These are phyloP conservation scores for Vimba vimba DNA, from an alignment of 2,113 vertebrate genomes.

Conservation along the genomic window DNA sequence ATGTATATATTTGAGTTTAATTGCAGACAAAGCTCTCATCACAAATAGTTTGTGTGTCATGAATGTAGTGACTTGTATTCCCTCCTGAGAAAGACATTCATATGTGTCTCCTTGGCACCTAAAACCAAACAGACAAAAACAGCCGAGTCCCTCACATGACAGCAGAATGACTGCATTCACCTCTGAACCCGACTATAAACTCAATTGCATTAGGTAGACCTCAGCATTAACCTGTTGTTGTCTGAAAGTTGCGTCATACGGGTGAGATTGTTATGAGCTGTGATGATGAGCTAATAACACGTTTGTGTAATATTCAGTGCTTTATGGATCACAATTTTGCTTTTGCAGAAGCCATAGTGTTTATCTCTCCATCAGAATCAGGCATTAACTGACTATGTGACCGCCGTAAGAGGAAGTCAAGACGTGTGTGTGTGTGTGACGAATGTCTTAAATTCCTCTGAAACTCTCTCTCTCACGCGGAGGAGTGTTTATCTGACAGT, in stretches of 20 bases:
- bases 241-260: background rate
- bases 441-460: background rate
- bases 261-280: background rate
- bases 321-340: background rate
- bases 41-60: background rate
- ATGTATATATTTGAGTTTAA: background rate
- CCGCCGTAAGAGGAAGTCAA: background rate
- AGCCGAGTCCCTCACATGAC: slow-evolving; percentile 10
- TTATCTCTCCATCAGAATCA: background rate
- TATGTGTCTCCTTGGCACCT: background rate
- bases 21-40: background rate
- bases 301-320: background rate
- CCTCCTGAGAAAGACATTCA: background rate
- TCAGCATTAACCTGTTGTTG: background rate
- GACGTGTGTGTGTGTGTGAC: background rate
- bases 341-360: background rate
- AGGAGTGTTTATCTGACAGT: background rate
- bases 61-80: background rate
- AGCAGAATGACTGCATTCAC: slow-evolving; percentile 7
- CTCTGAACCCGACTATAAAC: background rate
- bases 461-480: background rate
- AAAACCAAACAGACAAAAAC: slow-evolving; percentile 6
- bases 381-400: slow-evolving; percentile 2
- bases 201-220: background rate
- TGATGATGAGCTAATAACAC: background rate